phyloP scores from a whole-genome alignment of 1,140 invertebrate genomes.

The Notospermus geniculatus region DNA sequence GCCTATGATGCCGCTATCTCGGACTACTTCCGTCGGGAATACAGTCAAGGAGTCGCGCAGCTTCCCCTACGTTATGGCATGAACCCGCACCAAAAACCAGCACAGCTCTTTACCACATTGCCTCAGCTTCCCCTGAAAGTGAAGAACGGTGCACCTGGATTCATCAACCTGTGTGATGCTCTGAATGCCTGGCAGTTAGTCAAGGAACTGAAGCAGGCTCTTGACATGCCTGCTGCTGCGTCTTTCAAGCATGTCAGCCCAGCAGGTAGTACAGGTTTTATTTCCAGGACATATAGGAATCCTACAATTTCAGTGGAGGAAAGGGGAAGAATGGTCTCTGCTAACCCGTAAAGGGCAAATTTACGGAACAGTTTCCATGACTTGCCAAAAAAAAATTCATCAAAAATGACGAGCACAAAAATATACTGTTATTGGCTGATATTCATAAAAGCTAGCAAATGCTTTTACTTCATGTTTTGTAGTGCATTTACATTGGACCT shows the following conservation, averaged over 20 bases:
- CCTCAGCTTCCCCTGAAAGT: constrained; percentile 79
- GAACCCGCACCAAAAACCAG: constrained; percentile 97
- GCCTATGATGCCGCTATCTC: constrained; percentile 92
- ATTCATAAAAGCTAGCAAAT: too few relatives aligned
- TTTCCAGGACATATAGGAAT: too few relatives aligned
- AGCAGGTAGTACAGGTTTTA: constrained; percentile 87
- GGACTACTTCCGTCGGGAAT: constrained; percentile 92
- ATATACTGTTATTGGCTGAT: too few relatives aligned
- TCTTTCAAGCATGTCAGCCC: constrained; percentile 98
- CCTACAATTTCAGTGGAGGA: too few relatives aligned
- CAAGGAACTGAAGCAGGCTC: constrained; percentile 75
- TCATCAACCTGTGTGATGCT: constrained; percentile 96
- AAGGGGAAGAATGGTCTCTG: too few relatives aligned
- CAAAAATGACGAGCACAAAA: too few relatives aligned
- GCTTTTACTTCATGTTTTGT: too few relatives aligned
- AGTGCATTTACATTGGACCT: too few relatives aligned
- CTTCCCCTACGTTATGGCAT: constrained; percentile 90
- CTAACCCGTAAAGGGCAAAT: too few relatives aligned
- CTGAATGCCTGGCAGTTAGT: constrained; percentile 97
- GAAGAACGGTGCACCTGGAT: constrained; percentile 92
- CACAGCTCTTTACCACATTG: constrained; percentile 80
- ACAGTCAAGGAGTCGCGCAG: constrained; percentile 73
- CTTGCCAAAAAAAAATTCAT: too few relatives aligned
- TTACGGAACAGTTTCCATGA: too few relatives aligned
- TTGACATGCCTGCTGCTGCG: constrained; percentile 83